A percentile compares a stretch with the other conserved stretches of the same genome.
These are phyloP conservation scores for Cebus imitator DNA, from an alignment of 2,113 vertebrate genomes.

Conservation along the genomic window DNA sequence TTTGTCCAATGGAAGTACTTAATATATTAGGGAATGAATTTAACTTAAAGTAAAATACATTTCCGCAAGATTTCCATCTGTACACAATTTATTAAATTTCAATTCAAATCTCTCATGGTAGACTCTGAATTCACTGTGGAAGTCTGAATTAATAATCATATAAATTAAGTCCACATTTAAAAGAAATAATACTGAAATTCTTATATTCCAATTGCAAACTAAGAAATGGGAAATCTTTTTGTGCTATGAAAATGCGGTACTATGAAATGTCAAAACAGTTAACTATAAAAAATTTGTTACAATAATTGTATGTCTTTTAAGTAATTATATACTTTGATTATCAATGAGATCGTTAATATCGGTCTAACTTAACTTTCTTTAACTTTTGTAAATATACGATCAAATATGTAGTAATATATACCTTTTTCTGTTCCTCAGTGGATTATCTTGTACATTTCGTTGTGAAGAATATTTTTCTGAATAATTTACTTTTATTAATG, in stretches of 20 bases:
- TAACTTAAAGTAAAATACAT: background rate
- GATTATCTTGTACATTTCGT: background rate
- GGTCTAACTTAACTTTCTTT: background rate
- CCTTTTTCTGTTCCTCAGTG: background rate
- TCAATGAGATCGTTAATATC: background rate
- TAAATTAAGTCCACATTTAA: background rate
- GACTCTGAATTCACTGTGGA: background rate
- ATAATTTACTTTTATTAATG: background rate
- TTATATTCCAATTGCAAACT: background rate
- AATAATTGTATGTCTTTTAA: background rate
- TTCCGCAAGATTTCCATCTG: background rate
- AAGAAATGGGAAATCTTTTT: background rate
- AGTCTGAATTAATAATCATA: background rate
- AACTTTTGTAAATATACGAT: background rate
- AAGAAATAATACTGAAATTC: background rate
- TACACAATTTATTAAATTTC: background rate
- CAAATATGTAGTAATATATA: background rate
- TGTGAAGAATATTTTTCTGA: background rate
- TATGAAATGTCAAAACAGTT: background rate
- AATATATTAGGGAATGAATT: background rate
- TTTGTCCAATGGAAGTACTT: background rate
- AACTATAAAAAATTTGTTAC: background rate
- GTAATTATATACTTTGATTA: background rate
- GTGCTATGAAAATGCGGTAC: background rate
- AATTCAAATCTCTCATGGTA: background rate